phyloP scores from a whole-genome alignment of 2,797 vertebrate species.

The Parambassis ranga region DNA sequence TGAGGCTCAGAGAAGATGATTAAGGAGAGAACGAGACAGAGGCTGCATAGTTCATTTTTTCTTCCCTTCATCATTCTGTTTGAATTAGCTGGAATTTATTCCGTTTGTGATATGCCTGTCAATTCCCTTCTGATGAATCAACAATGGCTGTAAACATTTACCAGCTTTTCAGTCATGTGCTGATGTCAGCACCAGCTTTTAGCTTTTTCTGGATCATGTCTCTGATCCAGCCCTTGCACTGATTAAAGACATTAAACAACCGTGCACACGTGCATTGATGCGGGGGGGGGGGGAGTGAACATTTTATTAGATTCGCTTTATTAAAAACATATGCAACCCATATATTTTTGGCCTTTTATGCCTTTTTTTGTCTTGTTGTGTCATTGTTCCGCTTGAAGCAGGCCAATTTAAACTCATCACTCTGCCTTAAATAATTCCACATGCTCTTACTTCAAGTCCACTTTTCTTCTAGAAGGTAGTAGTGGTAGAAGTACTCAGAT shows the following conservation, averaged over 20 bases:
- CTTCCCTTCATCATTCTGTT: slow-evolving; percentile 50
- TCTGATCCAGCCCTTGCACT: slow-evolving; percentile 9
- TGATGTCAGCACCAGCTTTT: slow-evolving; percentile 37
- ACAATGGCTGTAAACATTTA: slow-evolving; percentile 42
- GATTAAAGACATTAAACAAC: slow-evolving; percentile 39
- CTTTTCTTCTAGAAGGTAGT: slow-evolving; percentile 28
- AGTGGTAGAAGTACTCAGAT: neutral
- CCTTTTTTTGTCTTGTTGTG: slow-evolving; percentile 14
- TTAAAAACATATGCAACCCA: slow-evolving; percentile 26
- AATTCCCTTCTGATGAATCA: slow-evolving; percentile 50
- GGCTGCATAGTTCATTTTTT: slow-evolving; percentile 11
- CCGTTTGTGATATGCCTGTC: slow-evolving; percentile 51
- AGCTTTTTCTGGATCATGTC: slow-evolving; percentile 27
- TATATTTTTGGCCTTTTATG: neutral
- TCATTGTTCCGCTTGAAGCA: slow-evolving; percentile 21
- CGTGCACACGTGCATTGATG: slow-evolving; percentile 1
- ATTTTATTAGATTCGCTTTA: slow-evolving; percentile 49
- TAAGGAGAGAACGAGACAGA: slow-evolving; percentile 1
- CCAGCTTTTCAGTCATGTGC: neutral
- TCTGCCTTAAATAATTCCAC: slow-evolving; percentile 53
- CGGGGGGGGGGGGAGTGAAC: slow-evolving; percentile 27
- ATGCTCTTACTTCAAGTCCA: slow-evolving; percentile 37
- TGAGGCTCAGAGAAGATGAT: neutral
- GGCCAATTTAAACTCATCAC: slow-evolving; percentile 44
- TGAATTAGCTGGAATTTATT: slow-evolving; percentile 59